Evolutionary conservation across 2,888 invertebrate species (phyloP).

Genomic region (Abrostola tripartita): DNA sequence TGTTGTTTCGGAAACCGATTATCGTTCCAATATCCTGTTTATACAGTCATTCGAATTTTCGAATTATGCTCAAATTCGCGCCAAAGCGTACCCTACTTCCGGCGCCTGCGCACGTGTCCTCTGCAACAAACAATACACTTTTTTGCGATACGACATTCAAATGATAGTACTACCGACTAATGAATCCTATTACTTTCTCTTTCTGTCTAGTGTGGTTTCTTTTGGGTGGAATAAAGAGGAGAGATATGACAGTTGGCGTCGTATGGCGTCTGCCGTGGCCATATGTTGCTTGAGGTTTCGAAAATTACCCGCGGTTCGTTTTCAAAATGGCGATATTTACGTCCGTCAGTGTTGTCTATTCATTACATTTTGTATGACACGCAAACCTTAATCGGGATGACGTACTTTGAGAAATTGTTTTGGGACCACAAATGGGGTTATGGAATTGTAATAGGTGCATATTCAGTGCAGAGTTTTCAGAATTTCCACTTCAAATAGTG

Average conservation of each 20-base stretch:
- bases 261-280: slow-evolving; percentile 85
- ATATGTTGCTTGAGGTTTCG: slow-evolving; percentile 87
- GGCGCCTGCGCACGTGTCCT: slow-evolving; percentile 76
- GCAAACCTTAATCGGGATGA: slow-evolving; percentile 62
- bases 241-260: slow-evolving; percentile 80
- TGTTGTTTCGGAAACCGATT: slow-evolving; percentile 78
- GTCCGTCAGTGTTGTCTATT: slow-evolving; percentile 76
- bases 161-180: slow-evolving; percentile 84
- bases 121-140: slow-evolving; percentile 78
- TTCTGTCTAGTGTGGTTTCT: slow-evolving; percentile 54
- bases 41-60: slow-evolving; percentile 73
- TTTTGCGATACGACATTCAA: slow-evolving; percentile 85
- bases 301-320: slow-evolving; percentile 80
- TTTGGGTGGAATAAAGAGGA: slow-evolving; percentile 66
- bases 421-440: background rate
- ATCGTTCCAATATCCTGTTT: slow-evolving; percentile 86
- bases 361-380: slow-evolving; percentile 69
- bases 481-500: background rate
- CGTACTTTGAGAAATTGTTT: slow-evolving; percentile 39
- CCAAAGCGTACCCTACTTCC: slow-evolving; percentile 84
- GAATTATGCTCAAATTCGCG: slow-evolving; percentile 82
- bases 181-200: slow-evolving; percentile 75
- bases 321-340: slow-evolving; percentile 76
- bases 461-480: background rate
- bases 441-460: background rate